Conservation (phyloP, 2,888 invertebrate genomes). For the Unio pictorum region DNA sequence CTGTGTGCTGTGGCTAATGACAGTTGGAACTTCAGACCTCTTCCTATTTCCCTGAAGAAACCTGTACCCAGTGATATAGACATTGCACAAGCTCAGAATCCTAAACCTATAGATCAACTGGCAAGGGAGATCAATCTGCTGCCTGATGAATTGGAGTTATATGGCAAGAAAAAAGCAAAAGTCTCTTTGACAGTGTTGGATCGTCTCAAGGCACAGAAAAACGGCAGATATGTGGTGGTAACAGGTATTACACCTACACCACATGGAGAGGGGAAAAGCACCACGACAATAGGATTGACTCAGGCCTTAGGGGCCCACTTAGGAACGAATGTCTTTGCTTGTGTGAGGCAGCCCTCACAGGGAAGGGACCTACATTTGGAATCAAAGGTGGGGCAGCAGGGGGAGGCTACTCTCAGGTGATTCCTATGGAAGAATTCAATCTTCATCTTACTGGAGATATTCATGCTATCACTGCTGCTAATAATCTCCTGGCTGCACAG, state of each 20-base stretch:
- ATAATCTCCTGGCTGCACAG: slow-evolving; percentile 97
- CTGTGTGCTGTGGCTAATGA: slow-evolving; percentile 33
- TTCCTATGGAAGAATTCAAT: slow-evolving; percentile 99
- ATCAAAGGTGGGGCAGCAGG: slow-evolving; percentile 99
- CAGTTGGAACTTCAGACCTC: slow-evolving; percentile 57
- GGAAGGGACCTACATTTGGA: slow-evolving; percentile 99
- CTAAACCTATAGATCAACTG: slow-evolving; percentile 85
- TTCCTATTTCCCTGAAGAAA: slow-evolving; percentile 77
- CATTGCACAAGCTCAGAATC: slow-evolving; percentile 89
- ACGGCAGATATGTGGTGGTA: slow-evolving; percentile 95
- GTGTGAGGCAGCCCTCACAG: slow-evolving; percentile 96
- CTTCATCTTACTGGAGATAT: slow-evolving; percentile 97
- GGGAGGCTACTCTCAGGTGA: slow-evolving; percentile 95
- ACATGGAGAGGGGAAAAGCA: slow-evolving; percentile 99
- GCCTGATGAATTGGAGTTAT: slow-evolving; percentile 87
- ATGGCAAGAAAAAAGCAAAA: slow-evolving; percentile 96
- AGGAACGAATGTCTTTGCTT: slow-evolving; percentile 90
- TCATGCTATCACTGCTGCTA: slow-evolving; percentile 98
- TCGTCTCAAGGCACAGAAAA: slow-evolving; percentile 79
- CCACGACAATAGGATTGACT: slow-evolving; percentile 91
- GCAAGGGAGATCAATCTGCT: slow-evolving; percentile 89
- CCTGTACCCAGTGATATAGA: slow-evolving; percentile 94
- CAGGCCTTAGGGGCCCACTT: slow-evolving; percentile 92
- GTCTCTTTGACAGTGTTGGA: slow-evolving; percentile 86
- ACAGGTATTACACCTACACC: slow-evolving; percentile 98